phyloP scores from a whole-genome alignment of 2,888 invertebrate species.

The Drosophila mulleri region DNA sequence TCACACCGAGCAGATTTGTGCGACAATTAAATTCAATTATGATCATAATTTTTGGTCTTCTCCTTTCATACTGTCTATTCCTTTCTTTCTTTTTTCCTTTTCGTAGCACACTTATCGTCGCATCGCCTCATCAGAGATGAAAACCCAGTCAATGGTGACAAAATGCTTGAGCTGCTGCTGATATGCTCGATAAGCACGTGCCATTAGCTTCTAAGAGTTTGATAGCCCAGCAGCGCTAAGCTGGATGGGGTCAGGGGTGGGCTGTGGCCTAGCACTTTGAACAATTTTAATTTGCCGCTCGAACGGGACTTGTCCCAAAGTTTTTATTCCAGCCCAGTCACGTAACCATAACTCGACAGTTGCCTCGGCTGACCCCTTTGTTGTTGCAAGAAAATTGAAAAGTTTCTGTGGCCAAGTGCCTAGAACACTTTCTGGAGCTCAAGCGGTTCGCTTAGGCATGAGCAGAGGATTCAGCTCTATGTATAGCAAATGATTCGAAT shows the following conservation, averaged over 20 bases:
- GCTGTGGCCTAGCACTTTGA: conserved; percentile 32
- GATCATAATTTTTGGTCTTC: conserved; percentile 9
- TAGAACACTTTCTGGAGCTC: conserved; percentile 22
- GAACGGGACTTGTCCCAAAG: conserved; percentile 55
- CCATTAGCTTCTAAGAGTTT: conserved; percentile 55
- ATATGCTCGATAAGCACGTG: conserved; percentile 76
- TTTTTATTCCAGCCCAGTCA: conserved; percentile 53
- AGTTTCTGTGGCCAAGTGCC: conserved; percentile 49
- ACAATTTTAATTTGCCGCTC: conserved; percentile 71
- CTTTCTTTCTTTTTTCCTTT: conserved; percentile 2
- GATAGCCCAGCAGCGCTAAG: not conserved
- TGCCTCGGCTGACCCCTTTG: conserved; percentile 38
- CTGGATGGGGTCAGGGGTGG: not conserved
- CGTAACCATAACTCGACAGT: conserved; percentile 61
- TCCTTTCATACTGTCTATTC: not conserved
- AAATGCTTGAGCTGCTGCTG: conserved; percentile 59
- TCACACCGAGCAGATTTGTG: conserved; percentile 34
- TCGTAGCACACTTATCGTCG: conserved; percentile 48
- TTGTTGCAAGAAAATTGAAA: conserved; percentile 64
- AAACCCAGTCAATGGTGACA: conserved; percentile 62
- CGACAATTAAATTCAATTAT: conserved; percentile 41
- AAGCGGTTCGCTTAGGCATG: conserved; percentile 25
- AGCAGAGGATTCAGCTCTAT: not conserved
- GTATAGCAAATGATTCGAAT: not conserved
- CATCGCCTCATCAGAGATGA: conserved; percentile 22